Evolutionary conservation across 2,888 invertebrate species (phyloP).

Genomic region (Cheilosia urbana): DNA sequence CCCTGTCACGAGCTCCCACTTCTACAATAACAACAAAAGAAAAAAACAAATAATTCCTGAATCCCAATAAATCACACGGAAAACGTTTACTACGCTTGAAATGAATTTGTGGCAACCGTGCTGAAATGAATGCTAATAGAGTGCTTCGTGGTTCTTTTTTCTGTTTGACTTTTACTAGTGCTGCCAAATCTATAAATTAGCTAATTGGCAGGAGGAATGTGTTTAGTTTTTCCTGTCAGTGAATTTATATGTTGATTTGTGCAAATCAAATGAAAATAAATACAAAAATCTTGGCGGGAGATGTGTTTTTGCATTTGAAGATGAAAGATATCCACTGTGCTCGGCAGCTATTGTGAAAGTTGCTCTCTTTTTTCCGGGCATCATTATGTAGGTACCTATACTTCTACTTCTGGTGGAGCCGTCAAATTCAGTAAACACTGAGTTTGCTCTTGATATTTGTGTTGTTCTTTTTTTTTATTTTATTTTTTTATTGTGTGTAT

Average conservation of each 20-base stretch:
- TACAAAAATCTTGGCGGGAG: conserved; percentile 5
- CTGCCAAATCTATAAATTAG: conserved; percentile 65
- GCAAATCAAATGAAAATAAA: conserved; percentile 51
- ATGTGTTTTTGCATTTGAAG: not conserved
- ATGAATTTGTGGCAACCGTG: conserved; percentile 54
- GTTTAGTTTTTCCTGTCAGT: conserved; percentile 58
- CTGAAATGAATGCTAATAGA: conserved; percentile 49
- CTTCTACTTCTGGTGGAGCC: conserved; percentile 39
- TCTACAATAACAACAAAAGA: not conserved
- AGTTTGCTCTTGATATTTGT: conserved; percentile 7
- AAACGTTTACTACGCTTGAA: conserved; percentile 49
- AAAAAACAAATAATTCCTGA: conserved; percentile 45
- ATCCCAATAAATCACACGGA: conserved; percentile 60
- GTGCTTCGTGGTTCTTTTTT: conserved; percentile 21
- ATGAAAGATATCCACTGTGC: conserved; percentile 39
- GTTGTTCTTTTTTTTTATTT: not conserved
- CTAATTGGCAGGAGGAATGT: conserved; percentile 65
- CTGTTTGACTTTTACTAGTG: conserved; percentile 45
- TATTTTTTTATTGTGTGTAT: no score
- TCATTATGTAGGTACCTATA: conserved; percentile 15
- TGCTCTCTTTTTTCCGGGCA: not conserved
- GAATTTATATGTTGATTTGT: conserved; percentile 43
- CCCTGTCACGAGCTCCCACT: conserved; percentile 56
- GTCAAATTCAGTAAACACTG: conserved; percentile 36
- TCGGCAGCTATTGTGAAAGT: conserved; percentile 14